Evolutionary conservation across 2,797 vertebrate genomes (phyloP), one percentile per base, ranked within the genome.

Genomic region (Spondyliosoma cantharus): DNA sequence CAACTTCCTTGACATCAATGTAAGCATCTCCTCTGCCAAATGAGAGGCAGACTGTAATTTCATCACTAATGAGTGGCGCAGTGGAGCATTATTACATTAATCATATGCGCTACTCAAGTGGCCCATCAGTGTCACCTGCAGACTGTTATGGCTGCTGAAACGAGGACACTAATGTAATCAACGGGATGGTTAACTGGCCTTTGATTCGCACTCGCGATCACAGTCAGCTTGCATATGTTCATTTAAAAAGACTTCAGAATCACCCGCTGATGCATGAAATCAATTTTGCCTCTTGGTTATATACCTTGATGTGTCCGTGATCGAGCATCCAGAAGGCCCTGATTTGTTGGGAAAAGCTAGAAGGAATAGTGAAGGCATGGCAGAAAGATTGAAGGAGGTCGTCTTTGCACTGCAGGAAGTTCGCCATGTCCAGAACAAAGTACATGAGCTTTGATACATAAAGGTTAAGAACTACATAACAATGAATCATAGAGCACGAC

Each of bases 321-420:
- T 93, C 93, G 11, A 94, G 82, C 79, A 91, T 79, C 93, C 93
- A 94, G 66, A 94, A 89, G 54, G 90, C 91, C 69, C 61, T 63
- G 70, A 93, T 87, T 80, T 91, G 91, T 25, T 88, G 86, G 46
- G 87, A 91, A 78, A 92, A 87, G 46, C 81, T 69, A 50, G 65
- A 64, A 32, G 92, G 80, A 69, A 94, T 86, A 43, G 80, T 85
- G 54, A 94, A 94, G 22, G 89, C 85, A 4, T 75, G 78, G 61
- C 90, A 91, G 85, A 94, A 94, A 46, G 90, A 90, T 25, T 78
- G 82, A 54, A 91, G 86, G 53, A 94, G 91, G 83, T 94, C 68
- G 1, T 92, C 83, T 82, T 89, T 92, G 58, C 86, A 91, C 68
- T 89, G 87, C 45, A 94, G 83, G 81, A 92, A 89, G 64, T 88